These are phyloP conservation scores for Xenopus petersii DNA, from an alignment of 2,797 vertebrate genomes.

Conservation along the genomic window DNA sequence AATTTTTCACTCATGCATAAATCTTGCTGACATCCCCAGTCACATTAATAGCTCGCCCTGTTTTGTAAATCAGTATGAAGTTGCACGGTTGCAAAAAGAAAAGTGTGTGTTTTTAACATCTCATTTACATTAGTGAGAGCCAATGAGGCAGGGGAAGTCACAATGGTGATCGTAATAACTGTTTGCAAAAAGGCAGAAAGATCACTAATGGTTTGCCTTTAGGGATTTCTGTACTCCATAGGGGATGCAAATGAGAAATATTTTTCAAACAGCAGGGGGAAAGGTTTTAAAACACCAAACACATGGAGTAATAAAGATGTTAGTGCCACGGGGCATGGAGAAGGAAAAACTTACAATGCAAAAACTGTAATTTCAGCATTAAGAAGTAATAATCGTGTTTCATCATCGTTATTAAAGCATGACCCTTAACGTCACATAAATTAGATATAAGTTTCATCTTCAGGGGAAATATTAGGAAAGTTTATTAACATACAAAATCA, in stretches of 20 bases:
- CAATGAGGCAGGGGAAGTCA: slow-evolving; percentile 98
- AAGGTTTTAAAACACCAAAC: slow-evolving; percentile 99
- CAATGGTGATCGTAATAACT: slow-evolving; percentile 98
- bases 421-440: slow-evolving; percentile 91
- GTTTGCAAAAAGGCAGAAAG: slow-evolving; percentile 98
- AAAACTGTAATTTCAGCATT: slow-evolving; percentile 99
- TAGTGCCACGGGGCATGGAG: slow-evolving; percentile 96
- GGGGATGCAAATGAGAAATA: slow-evolving; percentile 99
- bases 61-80: slow-evolving; percentile 98
- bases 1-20: slow-evolving; percentile 99
- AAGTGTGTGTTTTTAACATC: slow-evolving; percentile 96
- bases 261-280: slow-evolving; percentile 99
- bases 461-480: slow-evolving; percentile 71
- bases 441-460: slow-evolving; percentile 84
- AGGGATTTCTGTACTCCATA: slow-evolving; percentile 99
- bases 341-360: slow-evolving; percentile 84
- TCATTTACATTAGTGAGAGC: slow-evolving; percentile 99
- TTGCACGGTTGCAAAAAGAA: slow-evolving; percentile 86
- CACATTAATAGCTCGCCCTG: slow-evolving; percentile 93
- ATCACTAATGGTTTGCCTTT: slow-evolving; percentile 99
- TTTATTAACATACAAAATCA: slow-evolving; percentile 69
- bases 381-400: slow-evolving; percentile 99
- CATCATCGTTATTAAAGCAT: slow-evolving; percentile 98
- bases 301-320: slow-evolving; percentile 99
- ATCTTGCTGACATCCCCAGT: slow-evolving; percentile 99